A percentile compares a stretch with the other conserved stretches of the same genome.
Conservation (phyloP, 2,888 invertebrate species). For the Sphecodes monilicornis region DNA sequence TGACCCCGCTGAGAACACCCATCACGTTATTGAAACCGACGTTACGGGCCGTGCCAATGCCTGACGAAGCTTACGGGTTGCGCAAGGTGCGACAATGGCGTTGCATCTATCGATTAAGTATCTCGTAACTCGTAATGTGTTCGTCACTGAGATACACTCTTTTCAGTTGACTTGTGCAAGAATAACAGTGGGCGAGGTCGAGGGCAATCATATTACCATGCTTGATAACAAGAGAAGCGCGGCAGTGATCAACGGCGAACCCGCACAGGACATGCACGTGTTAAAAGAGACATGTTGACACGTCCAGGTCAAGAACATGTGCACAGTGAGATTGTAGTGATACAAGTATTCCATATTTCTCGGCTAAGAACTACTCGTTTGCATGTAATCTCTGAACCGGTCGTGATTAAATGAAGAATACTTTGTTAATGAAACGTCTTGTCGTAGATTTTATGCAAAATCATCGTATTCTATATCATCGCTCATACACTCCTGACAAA, state of each 20-base stretch:
- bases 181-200: conserved; percentile 88
- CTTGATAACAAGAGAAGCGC: conserved; percentile 88
- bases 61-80: conserved; percentile 89
- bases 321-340: not conserved
- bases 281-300: too few relatives aligned
- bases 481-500: conserved; percentile 43
- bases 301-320: too few relatives aligned
- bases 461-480: conserved; percentile 44
- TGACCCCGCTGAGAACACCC: conserved; percentile 86
- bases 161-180: conserved; percentile 85
- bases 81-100: conserved; percentile 74
- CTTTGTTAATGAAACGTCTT: conserved; percentile 24
- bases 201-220: conserved; percentile 90
- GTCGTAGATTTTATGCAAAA: conserved; percentile 63
- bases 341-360: not conserved
- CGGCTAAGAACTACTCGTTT: not conserved
- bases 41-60: conserved; percentile 85
- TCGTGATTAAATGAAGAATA: conserved; percentile 28
- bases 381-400: not conserved
- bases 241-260: conserved; percentile 80
- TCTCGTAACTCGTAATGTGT: not conserved
- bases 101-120: not conserved
- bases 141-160: not conserved
- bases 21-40: conserved; percentile 88
- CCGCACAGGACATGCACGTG: conserved; percentile 69